A percentile compares a stretch with the other conserved stretches of the same genome.
Conservation (phyloP, 2,797 vertebrate genomes). For the Glossophaga mutica region DNA sequence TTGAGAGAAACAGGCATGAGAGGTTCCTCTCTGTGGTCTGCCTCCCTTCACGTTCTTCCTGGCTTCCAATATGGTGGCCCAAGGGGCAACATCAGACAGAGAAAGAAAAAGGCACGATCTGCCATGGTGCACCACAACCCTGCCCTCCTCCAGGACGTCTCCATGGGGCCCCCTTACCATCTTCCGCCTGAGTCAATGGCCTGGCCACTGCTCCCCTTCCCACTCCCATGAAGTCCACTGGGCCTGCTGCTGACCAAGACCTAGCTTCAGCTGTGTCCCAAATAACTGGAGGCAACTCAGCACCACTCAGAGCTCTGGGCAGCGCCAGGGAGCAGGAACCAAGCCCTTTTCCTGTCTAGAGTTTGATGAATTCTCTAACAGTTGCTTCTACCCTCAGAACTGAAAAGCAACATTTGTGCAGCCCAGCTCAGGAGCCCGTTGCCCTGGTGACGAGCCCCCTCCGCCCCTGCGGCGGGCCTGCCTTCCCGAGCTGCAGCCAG, state of each 20-base stretch:
- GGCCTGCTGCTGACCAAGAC: conserved; percentile 37
- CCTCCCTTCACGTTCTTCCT: background rate
- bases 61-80: background rate
- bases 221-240: background rate
- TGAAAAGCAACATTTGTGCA: conserved; percentile 52
- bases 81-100: background rate
- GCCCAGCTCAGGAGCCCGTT: background rate
- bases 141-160: background rate
- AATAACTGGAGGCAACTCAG: conserved; percentile 13
- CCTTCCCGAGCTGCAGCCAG: background rate
- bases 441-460: background rate
- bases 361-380: conserved; percentile 68
- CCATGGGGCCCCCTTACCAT: background rate
- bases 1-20: background rate
- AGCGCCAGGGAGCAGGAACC: conserved; percentile 28
- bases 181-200: background rate
- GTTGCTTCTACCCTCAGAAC: conserved; percentile 43
- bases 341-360: conserved; percentile 67
- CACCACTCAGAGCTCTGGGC: conserved; percentile 35
- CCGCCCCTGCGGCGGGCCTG: background rate
- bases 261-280: conserved; percentile 49
- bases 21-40: no score
- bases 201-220: background rate
- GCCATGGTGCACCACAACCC: background rate
- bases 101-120: background rate